Percentiles rank a stretch among this genome's conserved stretches.
Evolutionary conservation across 2,797 vertebrate genomes (phyloP).

Genomic region (Glossophaga mutica): DNA sequence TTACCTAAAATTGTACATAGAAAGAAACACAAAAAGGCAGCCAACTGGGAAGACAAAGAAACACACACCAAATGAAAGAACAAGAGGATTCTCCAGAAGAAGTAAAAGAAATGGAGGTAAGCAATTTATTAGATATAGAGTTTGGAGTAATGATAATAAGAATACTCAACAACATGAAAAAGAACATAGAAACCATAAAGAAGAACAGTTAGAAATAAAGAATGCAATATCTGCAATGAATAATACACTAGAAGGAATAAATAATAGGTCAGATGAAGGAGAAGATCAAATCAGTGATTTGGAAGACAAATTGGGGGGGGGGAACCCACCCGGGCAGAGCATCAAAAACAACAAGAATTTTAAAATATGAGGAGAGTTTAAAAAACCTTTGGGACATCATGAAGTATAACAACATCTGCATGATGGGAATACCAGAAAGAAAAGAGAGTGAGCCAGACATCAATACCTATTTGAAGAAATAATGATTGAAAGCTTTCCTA

Average conservation of each 20-base stretch:
- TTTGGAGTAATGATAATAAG: not conserved
- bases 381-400: not conserved
- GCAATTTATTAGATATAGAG: not conserved
- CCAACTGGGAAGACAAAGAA: not conserved
- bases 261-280: not conserved
- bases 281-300: not conserved
- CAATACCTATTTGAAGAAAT: not conserved
- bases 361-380: not conserved
- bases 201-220: not conserved
- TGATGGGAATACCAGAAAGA: not conserved
- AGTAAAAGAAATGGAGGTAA: not conserved
- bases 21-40: too few relatives aligned
- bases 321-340: not conserved
- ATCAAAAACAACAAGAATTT: not conserved
- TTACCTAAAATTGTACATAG: too few relatives aligned
- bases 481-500: not conserved
- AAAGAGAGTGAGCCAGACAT: not conserved
- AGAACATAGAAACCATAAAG: not conserved
- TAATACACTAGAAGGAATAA: not conserved
- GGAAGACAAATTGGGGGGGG: not conserved
- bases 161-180: not conserved
- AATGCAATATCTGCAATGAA: not conserved
- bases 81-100: not conserved
- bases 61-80: not conserved
- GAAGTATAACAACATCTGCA: not conserved